A percentile compares a stretch with the other conserved stretches of the same genome.
phyloP scores from a whole-genome alignment of 2,888 invertebrate genomes.

The Epiblema foenella region DNA sequence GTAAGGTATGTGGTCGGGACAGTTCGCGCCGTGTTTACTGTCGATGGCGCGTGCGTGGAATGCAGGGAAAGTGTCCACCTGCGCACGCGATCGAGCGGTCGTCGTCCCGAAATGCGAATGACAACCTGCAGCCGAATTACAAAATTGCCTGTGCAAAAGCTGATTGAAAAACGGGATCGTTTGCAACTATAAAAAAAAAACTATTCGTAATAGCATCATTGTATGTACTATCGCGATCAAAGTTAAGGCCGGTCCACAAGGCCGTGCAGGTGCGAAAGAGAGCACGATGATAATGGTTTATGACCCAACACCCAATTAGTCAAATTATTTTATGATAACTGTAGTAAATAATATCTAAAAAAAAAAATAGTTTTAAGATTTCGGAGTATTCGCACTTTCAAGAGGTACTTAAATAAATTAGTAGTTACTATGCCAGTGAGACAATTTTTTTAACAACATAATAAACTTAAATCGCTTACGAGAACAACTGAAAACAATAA shows the following conservation, averaged over 20 bases:
- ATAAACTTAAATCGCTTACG: constrained; percentile 5
- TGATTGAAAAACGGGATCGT: too few relatives aligned
- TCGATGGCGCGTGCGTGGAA: constrained; percentile 28
- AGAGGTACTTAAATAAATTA: neutral
- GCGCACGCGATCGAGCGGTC: constrained; percentile 23
- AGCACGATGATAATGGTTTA: too few relatives aligned
- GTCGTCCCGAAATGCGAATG: constrained; percentile 7
- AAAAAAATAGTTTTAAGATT: neutral
- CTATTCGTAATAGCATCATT: too few relatives aligned
- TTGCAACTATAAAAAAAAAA: too few relatives aligned
- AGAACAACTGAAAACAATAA: constrained; percentile 26
- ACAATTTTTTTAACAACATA: neutral
- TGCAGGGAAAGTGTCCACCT: constrained; percentile 41
- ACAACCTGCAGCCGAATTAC: constrained; percentile 1
- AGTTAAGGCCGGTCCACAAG: too few relatives aligned
- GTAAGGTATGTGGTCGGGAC: neutral
- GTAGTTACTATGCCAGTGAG: neutral
- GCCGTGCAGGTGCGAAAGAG: too few relatives aligned
- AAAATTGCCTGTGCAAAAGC: neutral
- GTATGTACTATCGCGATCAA: too few relatives aligned
- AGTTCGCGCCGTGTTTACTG: neutral
- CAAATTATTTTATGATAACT: too few relatives aligned
- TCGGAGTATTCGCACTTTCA: neutral
- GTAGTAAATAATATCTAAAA: too few relatives aligned
- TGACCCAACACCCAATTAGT: too few relatives aligned